phyloP scores from a whole-genome alignment of 2,113 vertebrate genomes.

The Campylomormyrus numenius region DNA sequence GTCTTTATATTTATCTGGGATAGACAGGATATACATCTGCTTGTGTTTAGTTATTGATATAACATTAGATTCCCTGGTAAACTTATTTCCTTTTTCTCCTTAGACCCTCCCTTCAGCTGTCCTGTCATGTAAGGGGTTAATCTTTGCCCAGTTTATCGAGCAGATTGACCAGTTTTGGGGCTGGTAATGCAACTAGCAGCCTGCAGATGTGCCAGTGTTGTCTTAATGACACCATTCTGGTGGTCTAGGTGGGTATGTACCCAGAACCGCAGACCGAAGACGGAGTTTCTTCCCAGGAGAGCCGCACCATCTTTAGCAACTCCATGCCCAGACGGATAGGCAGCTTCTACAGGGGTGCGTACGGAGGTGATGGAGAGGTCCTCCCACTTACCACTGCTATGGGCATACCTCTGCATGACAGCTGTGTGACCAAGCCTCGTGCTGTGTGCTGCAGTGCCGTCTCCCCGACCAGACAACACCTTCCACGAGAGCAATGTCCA shows the following conservation, averaged over 20 bases:
- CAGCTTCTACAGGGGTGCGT: constrained; percentile 95
- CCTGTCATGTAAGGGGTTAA: constrained; percentile 6
- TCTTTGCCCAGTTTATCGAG: constrained; percentile 13
- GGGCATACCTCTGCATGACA: not conserved
- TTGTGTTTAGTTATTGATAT: not conserved
- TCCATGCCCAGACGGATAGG: constrained; percentile 91
- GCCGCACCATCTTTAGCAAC: constrained; percentile 90
- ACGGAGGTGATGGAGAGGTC: not conserved
- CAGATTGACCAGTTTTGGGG: constrained; percentile 2
- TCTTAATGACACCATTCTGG: constrained; percentile 40
- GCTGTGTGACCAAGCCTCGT: constrained; percentile 2
- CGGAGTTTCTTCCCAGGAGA: constrained; percentile 86
- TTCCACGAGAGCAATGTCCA: constrained; percentile 83
- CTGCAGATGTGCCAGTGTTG: not conserved
- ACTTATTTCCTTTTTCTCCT: not conserved
- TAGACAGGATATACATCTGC: not conserved
- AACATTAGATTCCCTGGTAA: not conserved
- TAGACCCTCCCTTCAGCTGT: not conserved
- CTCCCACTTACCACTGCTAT: not conserved
- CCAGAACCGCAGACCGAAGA: constrained; percentile 89
- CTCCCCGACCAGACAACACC: constrained; percentile 89
- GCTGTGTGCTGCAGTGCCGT: constrained; percentile 73
- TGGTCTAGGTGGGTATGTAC: constrained; percentile 79
- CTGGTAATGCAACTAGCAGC: not conserved
- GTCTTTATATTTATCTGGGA: not conserved